Base-by-base conservation (phyloP, 2,888 invertebrate species). In the Orchestes rusci region DNA sequence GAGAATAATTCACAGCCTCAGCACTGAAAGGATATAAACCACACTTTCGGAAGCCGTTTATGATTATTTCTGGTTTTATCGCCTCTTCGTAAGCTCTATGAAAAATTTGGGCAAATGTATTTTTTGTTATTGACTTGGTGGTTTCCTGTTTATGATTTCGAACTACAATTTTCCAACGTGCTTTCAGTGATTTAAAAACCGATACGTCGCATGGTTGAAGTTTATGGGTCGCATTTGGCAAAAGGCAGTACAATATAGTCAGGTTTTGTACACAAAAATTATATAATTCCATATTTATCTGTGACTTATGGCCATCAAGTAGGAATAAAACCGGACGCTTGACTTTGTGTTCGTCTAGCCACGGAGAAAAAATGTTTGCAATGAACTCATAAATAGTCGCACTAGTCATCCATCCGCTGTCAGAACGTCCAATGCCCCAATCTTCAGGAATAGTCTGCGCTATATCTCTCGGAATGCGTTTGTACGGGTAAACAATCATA, bases 351-450 rank as follows among this genome's bases (percentile, higher is more conserved):
- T 8, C 8, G 8, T 20, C 16, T 16, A 39, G 18, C 39, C 39
- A 39, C 10, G 19, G 31, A 16, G 30, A 30, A 16, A 31, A 39
- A 10, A 29, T 18, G 15, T 39, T 39, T 17, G 16, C 13, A 17
- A 39, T 20, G 16, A 29, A 36, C 15, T 39, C 39, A 17, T 16
- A 39, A 39, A 39, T 29, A 2, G n/a, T 29, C n/a, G 39, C 47
- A 16, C 48, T 35, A 29, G 32, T 42, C 54, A 58, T 56, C 58
- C 58, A 58, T 29, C 58, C 57, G 16, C 43, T 32, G 40, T 58
- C 56, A n/a, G 48, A 51, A 41, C 53, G 37, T 35, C 55, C 53
- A 8, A 59, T 45, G 34, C 40, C 48, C 48, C 52, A 59, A 18
- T 41, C 45, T 23, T 54, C 45, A 27, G 53, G 56, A 34, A 55